These are phyloP conservation scores for Capromys pilorides DNA, from an alignment of 2,797 vertebrate genomes.

Conservation along the genomic window DNA sequence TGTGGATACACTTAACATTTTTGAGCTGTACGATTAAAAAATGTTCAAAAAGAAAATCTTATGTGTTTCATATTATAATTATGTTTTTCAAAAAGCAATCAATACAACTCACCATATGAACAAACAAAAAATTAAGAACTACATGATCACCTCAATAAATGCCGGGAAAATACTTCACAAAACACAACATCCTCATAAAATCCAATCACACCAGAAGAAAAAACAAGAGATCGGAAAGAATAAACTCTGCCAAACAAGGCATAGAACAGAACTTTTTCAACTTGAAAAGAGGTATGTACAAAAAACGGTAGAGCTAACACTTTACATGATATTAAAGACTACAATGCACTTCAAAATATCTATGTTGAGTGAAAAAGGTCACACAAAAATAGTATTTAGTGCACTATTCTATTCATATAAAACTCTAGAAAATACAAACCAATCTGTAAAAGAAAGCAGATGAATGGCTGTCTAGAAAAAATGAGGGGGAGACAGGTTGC, in stretches of 20 bases:
- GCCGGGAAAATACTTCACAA: background rate
- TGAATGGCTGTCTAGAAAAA: background rate
- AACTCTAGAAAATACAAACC: background rate
- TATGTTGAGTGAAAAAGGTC: background rate
- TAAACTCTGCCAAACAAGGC: background rate
- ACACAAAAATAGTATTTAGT: background rate
- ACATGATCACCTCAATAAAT: background rate
- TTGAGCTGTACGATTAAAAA: background rate
- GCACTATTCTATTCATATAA: background rate
- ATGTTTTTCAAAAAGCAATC: background rate
- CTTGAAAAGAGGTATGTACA: background rate
- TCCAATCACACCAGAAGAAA: background rate
- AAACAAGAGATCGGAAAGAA: background rate
- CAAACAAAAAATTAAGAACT: background rate
- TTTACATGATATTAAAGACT: background rate
- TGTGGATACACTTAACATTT: background rate
- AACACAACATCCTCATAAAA: conserved; percentile 36
- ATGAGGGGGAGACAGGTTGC: background rate
- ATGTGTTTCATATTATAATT: background rate
- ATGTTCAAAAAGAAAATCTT: background rate
- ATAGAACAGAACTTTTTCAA: background rate
- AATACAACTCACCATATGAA: background rate
- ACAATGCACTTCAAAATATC: background rate
- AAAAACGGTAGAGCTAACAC: background rate
- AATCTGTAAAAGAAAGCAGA: background rate